Evolutionary conservation across 2,113 vertebrate genomes (phyloP).

Genomic region (Urocynchramus pylzowi): DNA sequence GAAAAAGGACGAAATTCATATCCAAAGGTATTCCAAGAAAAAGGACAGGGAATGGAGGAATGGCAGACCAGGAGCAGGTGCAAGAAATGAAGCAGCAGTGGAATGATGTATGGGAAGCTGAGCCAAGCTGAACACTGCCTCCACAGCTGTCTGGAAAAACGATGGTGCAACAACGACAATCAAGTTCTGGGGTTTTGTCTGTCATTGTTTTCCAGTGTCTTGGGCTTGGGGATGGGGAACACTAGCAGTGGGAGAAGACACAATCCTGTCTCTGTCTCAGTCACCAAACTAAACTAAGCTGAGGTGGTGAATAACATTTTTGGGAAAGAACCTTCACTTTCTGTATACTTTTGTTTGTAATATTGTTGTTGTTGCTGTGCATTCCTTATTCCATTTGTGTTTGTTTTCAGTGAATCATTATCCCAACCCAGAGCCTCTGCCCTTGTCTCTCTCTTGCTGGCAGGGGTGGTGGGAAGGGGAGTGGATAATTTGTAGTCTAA

Average conservation of each 20-base stretch:
- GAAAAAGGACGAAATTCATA: background rate
- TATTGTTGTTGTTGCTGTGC: background rate
- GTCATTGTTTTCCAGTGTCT: rapidly evolving
- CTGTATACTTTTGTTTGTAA: background rate
- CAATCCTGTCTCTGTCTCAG: rapidly evolving
- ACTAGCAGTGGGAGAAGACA: rapidly evolving
- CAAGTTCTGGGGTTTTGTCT: background rate
- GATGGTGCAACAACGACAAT: background rate
- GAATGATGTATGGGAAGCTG: background rate
- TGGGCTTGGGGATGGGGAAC: background rate
- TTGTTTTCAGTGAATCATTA: background rate
- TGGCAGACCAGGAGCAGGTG: background rate
- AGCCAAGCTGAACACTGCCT: background rate
- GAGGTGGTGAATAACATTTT: background rate
- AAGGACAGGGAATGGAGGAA: background rate
- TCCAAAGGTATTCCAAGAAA: background rate
- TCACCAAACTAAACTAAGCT: rapidly evolving
- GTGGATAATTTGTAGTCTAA: background rate
- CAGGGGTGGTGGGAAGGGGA: rapidly evolving
- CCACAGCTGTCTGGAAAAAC: background rate
- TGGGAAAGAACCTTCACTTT: background rate
- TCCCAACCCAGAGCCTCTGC: background rate
- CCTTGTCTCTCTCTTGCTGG: background rate
- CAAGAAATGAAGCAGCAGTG: background rate
- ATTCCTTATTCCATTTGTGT: background rate